These are phyloP conservation scores for Amiota communis DNA, from an alignment of 2,888 invertebrate genomes.

Conservation along the genomic window DNA sequence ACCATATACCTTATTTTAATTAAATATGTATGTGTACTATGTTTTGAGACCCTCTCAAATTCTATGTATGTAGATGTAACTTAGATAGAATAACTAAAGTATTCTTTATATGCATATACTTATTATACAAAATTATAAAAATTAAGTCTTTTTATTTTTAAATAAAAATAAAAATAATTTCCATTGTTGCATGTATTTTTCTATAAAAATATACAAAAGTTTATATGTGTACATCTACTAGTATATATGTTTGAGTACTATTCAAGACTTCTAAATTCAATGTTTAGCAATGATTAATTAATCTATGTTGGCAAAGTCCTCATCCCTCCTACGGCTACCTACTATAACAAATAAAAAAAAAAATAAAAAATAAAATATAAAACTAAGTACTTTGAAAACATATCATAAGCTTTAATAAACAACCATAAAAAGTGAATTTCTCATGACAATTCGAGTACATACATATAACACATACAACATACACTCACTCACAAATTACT, in stretches of 20 bases:
- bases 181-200: slow-evolving; percentile 24
- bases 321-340: neutral
- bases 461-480: neutral
- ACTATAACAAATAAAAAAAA: neutral
- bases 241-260: neutral
- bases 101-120: slow-evolving; percentile 41
- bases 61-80: slow-evolving; percentile 43
- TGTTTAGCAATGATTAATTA: slow-evolving; percentile 20
- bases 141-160: slow-evolving; percentile 18
- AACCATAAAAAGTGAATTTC: slow-evolving; percentile 17
- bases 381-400: slow-evolving; percentile 19
- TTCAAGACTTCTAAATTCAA: slow-evolving; percentile 16
- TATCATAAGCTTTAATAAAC: slow-evolving; percentile 19
- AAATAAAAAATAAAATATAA: slow-evolving; percentile 4
- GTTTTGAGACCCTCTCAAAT: slow-evolving; percentile 28
- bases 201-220: slow-evolving; percentile 26
- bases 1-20: too few species aligned
- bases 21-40: too few species aligned
- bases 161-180: slow-evolving; percentile 22
- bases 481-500: neutral
- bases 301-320: slow-evolving; percentile 14
- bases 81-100: slow-evolving; percentile 32
- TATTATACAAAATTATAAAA: slow-evolving; percentile 1
- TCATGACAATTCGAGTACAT: neutral
- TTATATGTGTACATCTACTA: neutral